Evolutionary conservation across 2,888 invertebrate genomes (phyloP).

Genomic region (Cheilosia grossa): DNA sequence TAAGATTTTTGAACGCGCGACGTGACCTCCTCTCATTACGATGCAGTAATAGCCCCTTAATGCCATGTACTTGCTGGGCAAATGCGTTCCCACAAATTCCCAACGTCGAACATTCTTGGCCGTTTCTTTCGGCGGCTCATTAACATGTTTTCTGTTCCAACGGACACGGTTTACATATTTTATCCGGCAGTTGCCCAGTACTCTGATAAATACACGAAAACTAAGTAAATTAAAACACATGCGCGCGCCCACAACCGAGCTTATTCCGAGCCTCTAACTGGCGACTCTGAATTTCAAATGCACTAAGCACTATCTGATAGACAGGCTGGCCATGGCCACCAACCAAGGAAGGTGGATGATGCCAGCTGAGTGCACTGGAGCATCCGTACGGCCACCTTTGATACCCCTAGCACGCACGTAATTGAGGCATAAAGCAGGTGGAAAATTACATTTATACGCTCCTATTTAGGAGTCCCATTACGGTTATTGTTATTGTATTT

Average conservation of each 20-base stretch:
- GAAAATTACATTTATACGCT: conserved; percentile 73
- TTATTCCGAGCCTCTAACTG: conserved; percentile 32
- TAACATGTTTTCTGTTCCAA: conserved; percentile 74
- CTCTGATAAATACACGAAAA: conserved; percentile 42
- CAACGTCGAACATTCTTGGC: conserved; percentile 59
- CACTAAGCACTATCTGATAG: conserved; percentile 28
- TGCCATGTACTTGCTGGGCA: conserved; percentile 68
- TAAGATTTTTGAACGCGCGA: conserved; percentile 54
- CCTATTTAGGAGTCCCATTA: conserved; percentile 69
- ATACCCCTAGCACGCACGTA: conserved; percentile 66
- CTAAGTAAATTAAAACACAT: conserved; percentile 61
- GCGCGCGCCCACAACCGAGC: conserved; percentile 62
- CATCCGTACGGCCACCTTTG: conserved; percentile 49
- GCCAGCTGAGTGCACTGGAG: conserved; percentile 61
- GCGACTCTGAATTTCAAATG: conserved; percentile 43
- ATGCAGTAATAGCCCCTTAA: conserved; percentile 67
- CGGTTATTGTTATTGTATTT: conserved; percentile 71
- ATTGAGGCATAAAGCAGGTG: conserved; percentile 75
- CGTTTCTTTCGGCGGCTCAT: conserved; percentile 64
- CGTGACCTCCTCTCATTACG: conserved; percentile 69
- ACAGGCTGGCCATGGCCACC: conserved; percentile 23
- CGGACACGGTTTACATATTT: conserved; percentile 70
- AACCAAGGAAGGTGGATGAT: conserved; percentile 40
- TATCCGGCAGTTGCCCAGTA: conserved; percentile 38
- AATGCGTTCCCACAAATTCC: conserved; percentile 72